These are phyloP conservation scores for Drosophila melanica DNA, from an alignment of 1,140 invertebrate species.

Conservation along the genomic window DNA sequence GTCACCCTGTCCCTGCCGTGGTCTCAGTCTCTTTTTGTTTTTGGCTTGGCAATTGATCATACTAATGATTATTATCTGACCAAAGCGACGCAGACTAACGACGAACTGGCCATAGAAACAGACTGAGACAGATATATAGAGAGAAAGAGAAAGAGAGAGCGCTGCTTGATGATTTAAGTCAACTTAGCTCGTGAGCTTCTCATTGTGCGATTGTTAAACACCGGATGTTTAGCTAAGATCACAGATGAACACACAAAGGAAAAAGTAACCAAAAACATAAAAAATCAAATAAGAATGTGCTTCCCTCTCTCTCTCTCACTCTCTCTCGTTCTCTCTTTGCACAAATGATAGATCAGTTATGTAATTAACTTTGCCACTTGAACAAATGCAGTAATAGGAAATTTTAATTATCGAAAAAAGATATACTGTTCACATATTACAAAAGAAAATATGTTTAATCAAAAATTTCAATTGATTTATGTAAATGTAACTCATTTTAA, in stretches of 20 bases:
- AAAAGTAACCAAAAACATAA: constrained; percentile 6
- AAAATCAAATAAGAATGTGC: constrained; percentile 17
- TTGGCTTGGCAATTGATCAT: constrained; percentile 67
- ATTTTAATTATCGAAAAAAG: too few species aligned
- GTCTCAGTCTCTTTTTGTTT: constrained; percentile 6
- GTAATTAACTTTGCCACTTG: not conserved
- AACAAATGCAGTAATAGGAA: too few species aligned
- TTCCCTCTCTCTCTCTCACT: not conserved
- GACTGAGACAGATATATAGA: constrained; percentile 3
- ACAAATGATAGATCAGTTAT: not conserved
- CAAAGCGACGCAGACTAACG: constrained; percentile 29
- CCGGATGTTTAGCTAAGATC: constrained; percentile 73
- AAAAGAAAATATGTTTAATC: too few species aligned
- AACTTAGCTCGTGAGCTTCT: constrained; percentile 55
- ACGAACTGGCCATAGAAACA: constrained; percentile 25
- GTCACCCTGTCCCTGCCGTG: not conserved
- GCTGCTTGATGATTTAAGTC: constrained; percentile 72
- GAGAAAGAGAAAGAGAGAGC: not conserved
- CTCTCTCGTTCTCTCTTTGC: not conserved
- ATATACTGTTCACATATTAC: too few species aligned
- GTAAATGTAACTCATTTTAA: not conserved
- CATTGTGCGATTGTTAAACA: constrained; percentile 74
- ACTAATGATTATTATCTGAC: constrained; percentile 79
- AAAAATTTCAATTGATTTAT: too few species aligned
- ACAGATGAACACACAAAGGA: constrained; percentile 23